Evolutionary conservation across 2,888 invertebrate genomes (phyloP), one percentile per base, ranked within the genome.

Genomic region (Sceliomorpha sp.): DNA sequence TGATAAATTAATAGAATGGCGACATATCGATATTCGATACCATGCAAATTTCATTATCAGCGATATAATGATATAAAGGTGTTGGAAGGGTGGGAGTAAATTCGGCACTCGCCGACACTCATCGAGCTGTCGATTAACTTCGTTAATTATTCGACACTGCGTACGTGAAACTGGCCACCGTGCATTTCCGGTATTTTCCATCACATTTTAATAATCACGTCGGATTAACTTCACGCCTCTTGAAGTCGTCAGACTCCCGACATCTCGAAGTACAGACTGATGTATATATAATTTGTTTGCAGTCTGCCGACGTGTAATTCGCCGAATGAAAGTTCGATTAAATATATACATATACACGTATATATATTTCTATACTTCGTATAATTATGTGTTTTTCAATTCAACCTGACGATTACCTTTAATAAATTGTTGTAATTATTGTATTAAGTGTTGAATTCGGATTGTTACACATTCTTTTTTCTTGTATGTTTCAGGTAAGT

Each of bases 41-140:
- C 73, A 81, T 80, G 81, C 80, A 82, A 82, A 81, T 84, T 82
- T 83, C 75, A 86, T 86, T 85, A 81, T 77, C 78, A 76, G 70
- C 74, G 72, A 76, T 80, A 77, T 79, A 84, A 84, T 82, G 83
- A 81, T 77, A 81, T 79, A 78, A 82, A 80, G 79, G 79, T 75
- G 73, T 72, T 77, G 59, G 51, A 51, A 37, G 66, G 64, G 58
- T 63, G 64, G 59, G 62, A 60, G 45, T 29, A 29, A 70, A 71
- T 70, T 68, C 45, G 76, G 68, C 60, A 70, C 75, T 76, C 74
- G 77, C 75, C 79, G 78, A 78, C 80, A 80, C 76, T 80, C 83
- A 80, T 78, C 79, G 76, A 77, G 75, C 78, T 82, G 80, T 83
- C 85, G 83, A 86, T 85, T 84, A 83, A 85, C 79, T 80, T 83